A percentile compares a stretch with the other conserved stretches of the same genome.
These are phyloP conservation scores for Sternotherus odoratus DNA, from an alignment of 2,797 vertebrate genomes.

Conservation along the genomic window DNA sequence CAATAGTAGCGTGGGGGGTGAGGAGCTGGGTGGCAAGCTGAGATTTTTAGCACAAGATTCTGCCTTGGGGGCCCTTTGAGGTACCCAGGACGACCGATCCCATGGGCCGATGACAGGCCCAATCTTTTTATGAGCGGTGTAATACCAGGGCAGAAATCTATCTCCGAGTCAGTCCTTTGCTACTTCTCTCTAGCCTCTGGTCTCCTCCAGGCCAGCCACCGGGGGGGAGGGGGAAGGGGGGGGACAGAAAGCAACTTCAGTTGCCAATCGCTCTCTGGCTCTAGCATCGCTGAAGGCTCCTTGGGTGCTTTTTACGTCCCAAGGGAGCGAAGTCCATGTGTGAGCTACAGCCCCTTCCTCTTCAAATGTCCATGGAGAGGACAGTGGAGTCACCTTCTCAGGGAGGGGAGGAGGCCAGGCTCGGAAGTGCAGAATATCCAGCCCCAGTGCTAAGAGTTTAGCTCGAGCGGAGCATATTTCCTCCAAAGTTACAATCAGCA, in stretches of 20 bases:
- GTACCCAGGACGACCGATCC: not conserved
- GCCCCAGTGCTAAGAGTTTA: no score
- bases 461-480: not conserved
- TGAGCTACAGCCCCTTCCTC: not conserved
- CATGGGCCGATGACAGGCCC: no score
- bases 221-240: no score
- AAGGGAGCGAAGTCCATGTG: not conserved
- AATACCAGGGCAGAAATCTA: no score
- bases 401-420: not conserved
- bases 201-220: not conserved
- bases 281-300: not conserved
- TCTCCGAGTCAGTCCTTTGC: not conserved
- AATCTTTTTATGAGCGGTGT: no score
- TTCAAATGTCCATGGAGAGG: conserved; percentile 15
- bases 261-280: not conserved
- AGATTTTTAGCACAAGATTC: not conserved
- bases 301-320: not conserved
- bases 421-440: rapidly evolving
- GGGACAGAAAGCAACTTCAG: not conserved
- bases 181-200: not conserved
- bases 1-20: no score
- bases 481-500: not conserved
- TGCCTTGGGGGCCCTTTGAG: not conserved
- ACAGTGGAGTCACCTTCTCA: not conserved
- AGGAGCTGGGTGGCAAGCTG: not conserved